A percentile compares a stretch with the other conserved stretches of the same genome.
Conservation (phyloP, 2,888 invertebrate genomes). For the Helicoverpa assulta region DNA sequence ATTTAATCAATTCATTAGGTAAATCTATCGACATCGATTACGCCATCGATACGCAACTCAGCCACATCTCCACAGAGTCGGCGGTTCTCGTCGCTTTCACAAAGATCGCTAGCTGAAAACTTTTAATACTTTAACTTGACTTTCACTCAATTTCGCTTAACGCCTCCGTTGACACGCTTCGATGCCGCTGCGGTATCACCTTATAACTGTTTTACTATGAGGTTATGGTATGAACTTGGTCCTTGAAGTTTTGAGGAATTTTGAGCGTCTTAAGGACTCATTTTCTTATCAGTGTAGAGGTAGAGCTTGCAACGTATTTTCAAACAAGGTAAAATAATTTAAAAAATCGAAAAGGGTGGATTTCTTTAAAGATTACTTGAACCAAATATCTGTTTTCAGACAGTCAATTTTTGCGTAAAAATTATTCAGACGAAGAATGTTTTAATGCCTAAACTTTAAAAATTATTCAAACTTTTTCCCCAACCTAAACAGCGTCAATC, state of each 20-base stretch:
- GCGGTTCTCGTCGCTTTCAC: constrained; percentile 71
- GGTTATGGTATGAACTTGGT: constrained; percentile 60
- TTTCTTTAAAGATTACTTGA: too few relatives aligned
- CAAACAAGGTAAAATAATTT: too few relatives aligned
- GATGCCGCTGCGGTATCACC: constrained; percentile 76
- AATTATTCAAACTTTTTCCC: constrained; percentile 11
- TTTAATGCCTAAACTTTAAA: background rate
- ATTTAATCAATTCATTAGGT: background rate
- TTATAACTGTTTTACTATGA: constrained; percentile 79
- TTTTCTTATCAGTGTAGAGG: constrained; percentile 9
- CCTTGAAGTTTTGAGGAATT: constrained; percentile 43
- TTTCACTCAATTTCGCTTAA: constrained; percentile 89
- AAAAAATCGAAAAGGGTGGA: too few relatives aligned
- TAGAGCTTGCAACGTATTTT: background rate
- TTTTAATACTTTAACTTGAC: constrained; percentile 90
- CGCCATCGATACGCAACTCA: constrained; percentile 21
- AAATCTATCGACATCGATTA: constrained; percentile 37
- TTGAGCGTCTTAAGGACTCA: background rate
- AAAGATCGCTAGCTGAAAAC: constrained; percentile 89
- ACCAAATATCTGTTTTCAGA: too few relatives aligned
- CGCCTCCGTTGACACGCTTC: constrained; percentile 85
- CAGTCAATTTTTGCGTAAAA: background rate
- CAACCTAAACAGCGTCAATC: constrained; percentile 40
- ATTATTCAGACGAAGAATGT: background rate
- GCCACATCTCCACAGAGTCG: constrained; percentile 62